Conservation (phyloP, 2,797 vertebrate species). For the Adelosebastes latens region DNA sequence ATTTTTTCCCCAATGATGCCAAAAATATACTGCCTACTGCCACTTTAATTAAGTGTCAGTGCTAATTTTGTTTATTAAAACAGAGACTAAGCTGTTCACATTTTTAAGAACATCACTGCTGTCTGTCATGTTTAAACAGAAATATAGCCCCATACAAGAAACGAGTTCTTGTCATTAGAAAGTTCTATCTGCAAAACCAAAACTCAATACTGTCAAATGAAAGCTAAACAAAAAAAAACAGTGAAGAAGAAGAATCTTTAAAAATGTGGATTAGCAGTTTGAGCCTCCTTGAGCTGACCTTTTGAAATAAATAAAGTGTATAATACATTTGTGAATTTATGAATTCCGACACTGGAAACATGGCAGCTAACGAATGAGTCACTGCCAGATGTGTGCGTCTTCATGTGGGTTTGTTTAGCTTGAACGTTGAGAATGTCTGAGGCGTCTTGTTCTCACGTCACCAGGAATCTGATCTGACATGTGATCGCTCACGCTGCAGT, state of each 20-base stretch:
- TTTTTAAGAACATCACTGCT: not conserved
- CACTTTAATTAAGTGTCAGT: too few relatives aligned
- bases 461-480: not conserved
- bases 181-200: not conserved
- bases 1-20: too few relatives aligned
- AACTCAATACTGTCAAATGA: too few relatives aligned
- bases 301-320: not conserved
- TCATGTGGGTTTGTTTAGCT: not conserved
- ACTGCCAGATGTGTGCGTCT: not conserved
- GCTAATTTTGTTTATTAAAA: not conserved
- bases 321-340: not conserved
- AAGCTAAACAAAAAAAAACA: not conserved
- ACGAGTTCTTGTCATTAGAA: not conserved
- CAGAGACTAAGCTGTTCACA: not conserved
- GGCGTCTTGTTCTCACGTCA: not conserved
- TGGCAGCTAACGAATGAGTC: not conserved
- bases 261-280: not conserved
- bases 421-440: not conserved
- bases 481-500: not conserved
- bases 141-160: not conserved
- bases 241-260: not conserved
- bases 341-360: not conserved
- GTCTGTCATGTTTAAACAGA: not conserved
- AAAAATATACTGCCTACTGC: too few relatives aligned
- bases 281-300: not conserved